Conservation (phyloP, 2,888 invertebrate genomes). For the Coremacera marginata region DNA sequence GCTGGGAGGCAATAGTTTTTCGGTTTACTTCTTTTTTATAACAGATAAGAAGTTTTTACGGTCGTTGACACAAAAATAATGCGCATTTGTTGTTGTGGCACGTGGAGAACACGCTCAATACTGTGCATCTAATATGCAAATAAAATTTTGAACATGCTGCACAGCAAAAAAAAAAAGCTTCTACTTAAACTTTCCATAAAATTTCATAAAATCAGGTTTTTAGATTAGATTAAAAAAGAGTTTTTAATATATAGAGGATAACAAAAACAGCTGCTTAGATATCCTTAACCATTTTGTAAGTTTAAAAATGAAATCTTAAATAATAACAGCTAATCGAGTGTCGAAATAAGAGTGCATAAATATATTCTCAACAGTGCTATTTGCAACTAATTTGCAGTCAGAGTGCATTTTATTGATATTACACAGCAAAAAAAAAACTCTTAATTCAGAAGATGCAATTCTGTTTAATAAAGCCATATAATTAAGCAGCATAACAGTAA, state of each 20-base stretch:
- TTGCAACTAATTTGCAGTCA: not conserved
- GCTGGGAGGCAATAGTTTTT: not conserved
- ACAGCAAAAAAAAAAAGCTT: too few relatives aligned
- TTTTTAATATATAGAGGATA: too few relatives aligned
- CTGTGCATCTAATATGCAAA: constrained; percentile 31
- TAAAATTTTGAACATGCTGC: constrained; percentile 6
- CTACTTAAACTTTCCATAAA: too few relatives aligned
- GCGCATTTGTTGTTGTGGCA: constrained; percentile 26
- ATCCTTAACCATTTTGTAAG: too few relatives aligned
- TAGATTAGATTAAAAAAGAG: too few relatives aligned
- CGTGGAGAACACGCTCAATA: constrained; percentile 44
- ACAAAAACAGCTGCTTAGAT: too few relatives aligned
- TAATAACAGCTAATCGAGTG: too few relatives aligned
- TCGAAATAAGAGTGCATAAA: too few relatives aligned
- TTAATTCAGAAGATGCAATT: not conserved
- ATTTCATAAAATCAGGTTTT: too few relatives aligned
- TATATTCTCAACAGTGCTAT: too few relatives aligned
- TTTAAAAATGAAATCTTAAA: too few relatives aligned
- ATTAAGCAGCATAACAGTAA: not conserved
- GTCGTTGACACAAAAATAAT: constrained; percentile 50
- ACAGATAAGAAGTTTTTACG: constrained; percentile 40
- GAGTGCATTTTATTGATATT: not conserved
- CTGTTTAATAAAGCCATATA: not conserved
- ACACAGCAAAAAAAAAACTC: too few relatives aligned
- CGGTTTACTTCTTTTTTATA: not conserved